These are phyloP conservation scores for Chalcis sispes DNA, from an alignment of 2,888 invertebrate genomes.

Conservation along the genomic window DNA sequence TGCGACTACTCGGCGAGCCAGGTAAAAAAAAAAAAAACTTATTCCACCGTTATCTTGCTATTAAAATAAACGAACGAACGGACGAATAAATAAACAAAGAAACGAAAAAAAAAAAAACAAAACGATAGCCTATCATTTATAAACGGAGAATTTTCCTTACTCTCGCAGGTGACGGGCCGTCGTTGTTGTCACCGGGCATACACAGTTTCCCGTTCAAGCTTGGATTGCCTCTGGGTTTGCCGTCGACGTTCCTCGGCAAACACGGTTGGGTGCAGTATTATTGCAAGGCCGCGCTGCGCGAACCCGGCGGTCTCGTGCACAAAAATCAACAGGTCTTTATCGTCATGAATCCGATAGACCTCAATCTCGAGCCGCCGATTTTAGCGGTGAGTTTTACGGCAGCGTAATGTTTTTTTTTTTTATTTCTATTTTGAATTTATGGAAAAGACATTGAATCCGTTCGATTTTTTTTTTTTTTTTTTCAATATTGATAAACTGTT, in stretches of 20 bases:
- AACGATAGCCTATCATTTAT: not conserved
- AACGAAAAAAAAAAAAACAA: not conserved
- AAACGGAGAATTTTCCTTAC: not conserved
- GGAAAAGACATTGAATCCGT: too few relatives aligned
- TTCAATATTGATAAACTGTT: too few relatives aligned
- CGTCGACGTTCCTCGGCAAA: slow-evolving; percentile 94
- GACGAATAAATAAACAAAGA: too few relatives aligned
- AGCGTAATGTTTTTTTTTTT: too few relatives aligned
- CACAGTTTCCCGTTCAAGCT: slow-evolving; percentile 97
- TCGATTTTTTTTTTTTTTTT: too few relatives aligned
- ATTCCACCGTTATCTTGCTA: not conserved
- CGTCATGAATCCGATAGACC: slow-evolving; percentile 96
- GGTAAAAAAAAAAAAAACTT: slow-evolving; percentile 77
- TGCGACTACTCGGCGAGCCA: slow-evolving; percentile 93
- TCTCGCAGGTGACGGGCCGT: slow-evolving; percentile 85
- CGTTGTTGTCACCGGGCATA: slow-evolving; percentile 92
- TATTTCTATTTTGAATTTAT: too few relatives aligned
- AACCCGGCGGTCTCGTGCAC: slow-evolving; percentile 92
- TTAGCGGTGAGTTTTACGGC: slow-evolving; percentile 85
- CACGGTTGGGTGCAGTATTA: slow-evolving; percentile 97
- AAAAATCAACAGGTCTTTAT: slow-evolving; percentile 98
- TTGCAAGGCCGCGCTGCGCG: slow-evolving; percentile 92
- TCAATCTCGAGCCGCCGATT: slow-evolving; percentile 92
- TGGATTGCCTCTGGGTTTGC: slow-evolving; percentile 91
- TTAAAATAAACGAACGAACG: not conserved